Conservation (phyloP, 2,113 vertebrate species). For the Paralichthys olivaceus region DNA sequence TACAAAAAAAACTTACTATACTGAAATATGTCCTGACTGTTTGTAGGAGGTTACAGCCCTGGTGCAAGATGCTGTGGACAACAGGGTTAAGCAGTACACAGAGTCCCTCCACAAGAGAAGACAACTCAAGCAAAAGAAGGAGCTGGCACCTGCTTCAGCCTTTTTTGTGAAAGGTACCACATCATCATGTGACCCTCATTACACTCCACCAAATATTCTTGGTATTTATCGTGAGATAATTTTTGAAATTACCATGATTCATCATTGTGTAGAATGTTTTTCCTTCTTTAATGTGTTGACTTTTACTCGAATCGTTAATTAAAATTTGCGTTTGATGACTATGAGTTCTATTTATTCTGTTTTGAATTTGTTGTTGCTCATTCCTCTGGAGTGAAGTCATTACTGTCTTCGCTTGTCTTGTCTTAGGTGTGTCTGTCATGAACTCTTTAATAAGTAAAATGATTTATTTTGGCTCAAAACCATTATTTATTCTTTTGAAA, state of each 20-base stretch:
- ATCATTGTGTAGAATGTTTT: neutral
- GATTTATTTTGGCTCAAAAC: conserved; percentile 46
- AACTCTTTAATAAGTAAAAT: conserved; percentile 35
- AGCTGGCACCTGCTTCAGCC: conserved; percentile 79
- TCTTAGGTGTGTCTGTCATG: conserved; percentile 52
- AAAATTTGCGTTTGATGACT: neutral
- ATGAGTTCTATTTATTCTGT: conserved; percentile 12
- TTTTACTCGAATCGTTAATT: neutral
- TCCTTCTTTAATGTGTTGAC: neutral
- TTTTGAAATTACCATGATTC: neutral
- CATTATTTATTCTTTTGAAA: conserved; percentile 35
- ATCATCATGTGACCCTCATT: neutral
- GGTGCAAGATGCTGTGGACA: conserved; percentile 87
- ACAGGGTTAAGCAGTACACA: conserved; percentile 86
- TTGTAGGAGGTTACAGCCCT: conserved; percentile 87
- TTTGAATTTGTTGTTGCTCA: conserved; percentile 41
- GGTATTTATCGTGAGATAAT: neutral
- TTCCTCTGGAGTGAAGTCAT: conserved; percentile 41
- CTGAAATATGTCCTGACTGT: conserved; percentile 14
- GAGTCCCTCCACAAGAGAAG: conserved; percentile 78
- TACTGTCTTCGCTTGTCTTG: conserved; percentile 30
- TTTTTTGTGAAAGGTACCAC: conserved; percentile 88
- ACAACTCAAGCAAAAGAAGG: conserved; percentile 77
- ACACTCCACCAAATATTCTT: conserved; percentile 1
- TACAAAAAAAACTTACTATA: neutral